Evolutionary conservation across 2,888 invertebrate species (phyloP), one percentile per base, ranked within the genome.

Genomic region (Idaea aversata): DNA sequence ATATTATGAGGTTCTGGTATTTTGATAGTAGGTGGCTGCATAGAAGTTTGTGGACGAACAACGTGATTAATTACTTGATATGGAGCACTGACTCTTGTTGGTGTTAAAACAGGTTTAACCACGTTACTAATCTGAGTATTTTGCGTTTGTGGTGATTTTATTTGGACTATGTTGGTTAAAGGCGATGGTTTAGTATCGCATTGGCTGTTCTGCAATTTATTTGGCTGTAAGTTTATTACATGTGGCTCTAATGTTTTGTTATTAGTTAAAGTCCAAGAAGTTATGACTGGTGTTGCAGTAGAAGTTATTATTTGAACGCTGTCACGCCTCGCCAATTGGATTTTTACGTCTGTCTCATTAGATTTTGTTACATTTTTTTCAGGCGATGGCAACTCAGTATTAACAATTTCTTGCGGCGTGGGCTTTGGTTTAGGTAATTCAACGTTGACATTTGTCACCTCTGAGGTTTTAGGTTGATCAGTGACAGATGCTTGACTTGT

Each of bases 1-100:
- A 93, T 84, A 73, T 93, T 84, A 73, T 93, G 93, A 63, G 89
- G 87, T 59, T 94, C 94, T 4, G 95, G 95, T 75, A 95, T 94
- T 75, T 95, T 95, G 15, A 95, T 95, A 0, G 95, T 95, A 5
- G 96, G 93, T 15, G 95, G 93, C 76, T 95, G 95, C 70, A 91
- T 94, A 7, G 88, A 76, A 78, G 87, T 64, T 66, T 88, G 77
- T 58, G 85, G 86, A 68, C 90, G 86, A 67, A 87, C 88, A 67
- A 88, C 85, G 70, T 89, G 91, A 75, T 88, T 92, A 59, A 92
- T 86, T 57, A 93, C 90, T 80, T 93, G 93, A 79, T 90, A 93
- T 13, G 92, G 90, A 25, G 90, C 77, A 73, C 76, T 82, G 13
- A 89, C 82, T 74, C 93, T 87, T 58, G 78, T 82, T 5, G 90